Evolutionary conservation across 2,797 vertebrate genomes (phyloP), one percentile per base, ranked within the genome.

Genomic region (Pteropus rufus): DNA sequence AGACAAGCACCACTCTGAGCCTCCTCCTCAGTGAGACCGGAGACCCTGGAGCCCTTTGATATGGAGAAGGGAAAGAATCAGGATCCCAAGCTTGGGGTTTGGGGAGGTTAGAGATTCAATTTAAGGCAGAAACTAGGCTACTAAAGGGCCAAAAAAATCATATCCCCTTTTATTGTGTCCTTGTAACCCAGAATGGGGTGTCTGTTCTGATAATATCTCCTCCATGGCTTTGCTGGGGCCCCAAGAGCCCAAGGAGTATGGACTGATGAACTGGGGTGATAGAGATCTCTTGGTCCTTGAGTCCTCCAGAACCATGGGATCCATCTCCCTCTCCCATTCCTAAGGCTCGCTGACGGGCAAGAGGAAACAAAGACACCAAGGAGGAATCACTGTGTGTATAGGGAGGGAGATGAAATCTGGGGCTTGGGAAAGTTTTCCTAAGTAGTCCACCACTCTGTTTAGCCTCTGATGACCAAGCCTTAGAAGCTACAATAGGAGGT

Each of bases 261-360:
- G 29, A 41, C 39, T n/a, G 54, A 93, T 39, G 26, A 88, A 72
- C 7, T 88, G 44, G 36, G 56, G 5, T 23, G 41, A 60, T 76
- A 23, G 60, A 87, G 64, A 72, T 89, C 60, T 81, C 65, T 95
- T 94, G 95, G 67, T 81, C 69, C 56, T 93, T 84, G 83, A 95
- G 36, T 41, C 58, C 72, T 89, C 34, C 2, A 69, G 73, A 88
- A 85, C 24, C 12, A 75, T 93, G 49, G 39, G 11, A 67, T 86
- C 24, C 46, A 76, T 85, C 70, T 95, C 65, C 26, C 39, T 89
- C 49, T 91, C 24, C 39, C 54, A 85, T 31, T 72, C 72, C 70
- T 77, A 69, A 94, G 56, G 23, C 15, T 94, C 52, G 65, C 19
- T 56, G 34, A 81, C 54, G 67, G 54, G 36, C 36, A 89, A 91